Conservation (phyloP, 2,113 vertebrate species). For the Geothlypis trichas region DNA sequence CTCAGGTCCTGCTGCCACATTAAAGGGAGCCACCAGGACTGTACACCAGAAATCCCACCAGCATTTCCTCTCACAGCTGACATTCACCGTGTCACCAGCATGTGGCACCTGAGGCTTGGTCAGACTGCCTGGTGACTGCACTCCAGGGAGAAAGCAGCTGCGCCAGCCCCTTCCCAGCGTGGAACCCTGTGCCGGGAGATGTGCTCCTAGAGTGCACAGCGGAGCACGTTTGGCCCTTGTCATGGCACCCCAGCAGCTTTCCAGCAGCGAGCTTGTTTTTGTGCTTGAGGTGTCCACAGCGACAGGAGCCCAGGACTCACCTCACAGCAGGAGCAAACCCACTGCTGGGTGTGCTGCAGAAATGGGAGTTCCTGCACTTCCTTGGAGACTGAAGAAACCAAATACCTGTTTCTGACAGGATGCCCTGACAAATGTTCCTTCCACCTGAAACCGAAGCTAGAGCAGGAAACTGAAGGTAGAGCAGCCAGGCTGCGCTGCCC, state of each 20-base stretch:
- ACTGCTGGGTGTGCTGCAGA: rapidly evolving
- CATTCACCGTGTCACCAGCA: rapidly evolving
- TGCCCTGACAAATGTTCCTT: neutral
- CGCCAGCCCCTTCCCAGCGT: rapidly evolving
- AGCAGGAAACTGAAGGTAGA: neutral
- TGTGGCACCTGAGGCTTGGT: rapidly evolving
- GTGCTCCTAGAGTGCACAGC: neutral
- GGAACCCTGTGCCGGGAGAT: neutral
- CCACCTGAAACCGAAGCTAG: neutral
- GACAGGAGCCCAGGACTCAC: rapidly evolving
- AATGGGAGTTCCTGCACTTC: neutral
- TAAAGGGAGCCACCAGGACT: neutral
- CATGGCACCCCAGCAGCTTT: neutral
- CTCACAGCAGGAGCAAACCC: neutral
- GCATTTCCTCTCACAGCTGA: rapidly evolving
- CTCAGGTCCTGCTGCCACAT: neutral
- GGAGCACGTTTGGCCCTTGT: neutral
- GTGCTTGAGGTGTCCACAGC: rapidly evolving
- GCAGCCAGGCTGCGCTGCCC: neutral
- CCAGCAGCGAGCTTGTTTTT: neutral
- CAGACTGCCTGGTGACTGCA: rapidly evolving
- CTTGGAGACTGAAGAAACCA: neutral
- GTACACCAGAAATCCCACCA: no score
- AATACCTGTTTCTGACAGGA: neutral
- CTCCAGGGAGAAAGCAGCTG: rapidly evolving